Evolutionary conservation across 2,888 invertebrate genomes (phyloP).

Genomic region (Tinea pellionella): DNA sequence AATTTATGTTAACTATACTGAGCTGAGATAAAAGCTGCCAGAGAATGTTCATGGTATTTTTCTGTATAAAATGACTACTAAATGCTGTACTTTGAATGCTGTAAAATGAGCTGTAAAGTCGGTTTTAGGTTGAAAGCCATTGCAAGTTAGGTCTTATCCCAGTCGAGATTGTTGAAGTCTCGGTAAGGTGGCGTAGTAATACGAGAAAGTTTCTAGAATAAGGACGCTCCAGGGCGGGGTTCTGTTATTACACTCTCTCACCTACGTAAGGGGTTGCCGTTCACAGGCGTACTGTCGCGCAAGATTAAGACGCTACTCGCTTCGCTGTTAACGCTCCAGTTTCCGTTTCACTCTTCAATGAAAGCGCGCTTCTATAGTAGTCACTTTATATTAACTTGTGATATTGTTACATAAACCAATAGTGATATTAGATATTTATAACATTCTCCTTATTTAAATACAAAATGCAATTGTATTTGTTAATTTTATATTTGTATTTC

Average conservation of each 20-base stretch:
- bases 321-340: constrained; percentile 52
- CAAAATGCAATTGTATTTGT: too few species aligned
- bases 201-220: constrained; percentile 20
- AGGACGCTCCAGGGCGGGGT: constrained; percentile 26
- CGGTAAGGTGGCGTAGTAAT: constrained; percentile 41
- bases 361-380: constrained; percentile 31
- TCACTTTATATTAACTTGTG: constrained; percentile 23
- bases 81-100: neutral
- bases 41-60: neutral
- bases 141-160: constrained; percentile 45
- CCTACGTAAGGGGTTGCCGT: constrained; percentile 58
- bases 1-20: neutral
- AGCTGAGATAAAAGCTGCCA: neutral
- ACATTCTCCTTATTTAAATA: too few species aligned
- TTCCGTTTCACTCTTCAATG: constrained; percentile 44
- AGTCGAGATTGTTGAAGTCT: constrained; percentile 45
- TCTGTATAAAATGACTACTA: neutral
- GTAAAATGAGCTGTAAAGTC: neutral
- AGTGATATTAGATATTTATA: neutral
- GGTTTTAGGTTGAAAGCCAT: constrained; percentile 29
- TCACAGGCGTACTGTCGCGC: constrained; percentile 51
- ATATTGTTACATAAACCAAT: neutral
- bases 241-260: constrained; percentile 67
- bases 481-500: too few species aligned
- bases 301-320: constrained; percentile 60